phyloP scores from a whole-genome alignment of 2,888 invertebrate species.

The Heteromyza rotundicornis region DNA sequence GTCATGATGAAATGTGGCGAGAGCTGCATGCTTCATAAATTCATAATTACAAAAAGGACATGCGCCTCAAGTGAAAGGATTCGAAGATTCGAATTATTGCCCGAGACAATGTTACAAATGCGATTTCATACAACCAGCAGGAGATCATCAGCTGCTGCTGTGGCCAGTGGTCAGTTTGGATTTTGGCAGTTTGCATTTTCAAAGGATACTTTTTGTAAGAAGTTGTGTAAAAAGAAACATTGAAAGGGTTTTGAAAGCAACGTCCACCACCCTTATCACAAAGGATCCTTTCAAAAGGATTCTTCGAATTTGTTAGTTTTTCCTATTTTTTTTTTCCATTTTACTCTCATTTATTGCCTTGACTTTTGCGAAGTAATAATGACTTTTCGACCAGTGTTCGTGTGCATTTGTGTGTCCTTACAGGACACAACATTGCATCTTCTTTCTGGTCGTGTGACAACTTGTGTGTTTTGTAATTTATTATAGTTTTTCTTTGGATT shows the following conservation, averaged over 20 bases:
- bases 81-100: slow-evolving; percentile 2
- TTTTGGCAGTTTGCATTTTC: not conserved
- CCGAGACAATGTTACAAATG: too few relatives aligned
- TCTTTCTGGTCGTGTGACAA: not conserved
- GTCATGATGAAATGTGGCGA: not conserved
- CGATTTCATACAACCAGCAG: too few relatives aligned
- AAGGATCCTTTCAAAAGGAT: slow-evolving; percentile 2
- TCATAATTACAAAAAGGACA: not conserved
- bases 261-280: too few relatives aligned
- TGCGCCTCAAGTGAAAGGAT: slow-evolving; percentile 10
- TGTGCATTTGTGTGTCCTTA: not conserved
- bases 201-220: too few relatives aligned
- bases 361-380: slow-evolving; percentile 3
- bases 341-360: not conserved
- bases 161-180: not conserved
- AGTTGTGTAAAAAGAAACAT: too few relatives aligned
- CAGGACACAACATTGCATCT: not conserved
- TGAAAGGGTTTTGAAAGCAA: not conserved
- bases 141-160: slow-evolving; percentile 12
- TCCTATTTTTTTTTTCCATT: not conserved
- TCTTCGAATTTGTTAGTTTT: slow-evolving; percentile 15
- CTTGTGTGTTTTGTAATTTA: slow-evolving; percentile 8
- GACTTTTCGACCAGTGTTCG: slow-evolving; percentile 11
- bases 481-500: slow-evolving; percentile 7
- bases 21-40: slow-evolving; percentile 5